These are phyloP conservation scores for Drosophila ficusphila DNA, from an alignment of 1,140 invertebrate species.

Conservation along the genomic window DNA sequence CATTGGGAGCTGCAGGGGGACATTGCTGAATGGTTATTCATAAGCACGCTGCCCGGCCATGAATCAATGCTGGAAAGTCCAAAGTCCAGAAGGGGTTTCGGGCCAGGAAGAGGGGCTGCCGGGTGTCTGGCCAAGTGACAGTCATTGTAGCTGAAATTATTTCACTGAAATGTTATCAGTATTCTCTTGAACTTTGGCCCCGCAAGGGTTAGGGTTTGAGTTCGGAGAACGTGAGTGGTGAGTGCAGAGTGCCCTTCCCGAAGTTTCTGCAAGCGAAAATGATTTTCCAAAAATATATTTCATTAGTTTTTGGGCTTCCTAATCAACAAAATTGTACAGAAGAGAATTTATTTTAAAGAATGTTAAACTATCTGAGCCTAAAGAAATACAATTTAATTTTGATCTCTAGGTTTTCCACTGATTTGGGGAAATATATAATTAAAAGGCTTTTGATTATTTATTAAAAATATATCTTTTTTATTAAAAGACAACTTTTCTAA, in stretches of 20 bases:
- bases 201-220: slow-evolving; percentile 2
- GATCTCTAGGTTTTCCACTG: too few species aligned
- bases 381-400: too few species aligned
- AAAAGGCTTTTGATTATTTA: too few species aligned
- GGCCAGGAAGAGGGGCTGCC: not conserved
- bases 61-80: slow-evolving; percentile 67
- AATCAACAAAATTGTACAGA: too few species aligned
- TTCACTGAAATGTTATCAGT: slow-evolving; percentile 55
- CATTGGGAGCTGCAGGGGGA: slow-evolving; percentile 12
- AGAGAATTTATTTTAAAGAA: too few species aligned
- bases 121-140: slow-evolving; percentile 40
- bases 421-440: too few species aligned
- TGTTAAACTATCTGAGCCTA: too few species aligned
- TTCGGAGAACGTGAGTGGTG: slow-evolving; percentile 10
- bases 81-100: slow-evolving; percentile 47
- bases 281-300: not conserved
- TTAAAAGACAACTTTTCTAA: too few species aligned
- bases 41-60: slow-evolving; percentile 54
- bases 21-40: slow-evolving; percentile 74
- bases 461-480: too few species aligned
- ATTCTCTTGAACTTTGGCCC: slow-evolving; percentile 31
- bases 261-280: not conserved
- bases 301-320: not conserved
- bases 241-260: too few species aligned
- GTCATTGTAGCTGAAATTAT: slow-evolving; percentile 58